Percentiles rank a stretch among this genome's conserved stretches.
Evolutionary conservation across 1,140 invertebrate species (phyloP).

Genomic region (Sycophaga agraensis): DNA sequence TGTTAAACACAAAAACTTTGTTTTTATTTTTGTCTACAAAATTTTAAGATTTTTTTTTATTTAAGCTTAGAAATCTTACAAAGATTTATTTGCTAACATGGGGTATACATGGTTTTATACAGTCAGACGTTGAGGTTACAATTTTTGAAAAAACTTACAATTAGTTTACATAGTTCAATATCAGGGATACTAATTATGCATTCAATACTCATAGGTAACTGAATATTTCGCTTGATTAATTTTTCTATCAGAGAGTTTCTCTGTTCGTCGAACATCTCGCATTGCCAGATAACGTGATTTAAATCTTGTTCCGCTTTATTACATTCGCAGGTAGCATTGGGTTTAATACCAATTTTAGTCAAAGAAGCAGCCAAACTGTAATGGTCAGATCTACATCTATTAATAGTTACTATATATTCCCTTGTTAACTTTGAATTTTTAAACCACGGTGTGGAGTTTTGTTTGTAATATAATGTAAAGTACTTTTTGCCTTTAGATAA

Average conservation of each 20-base stretch:
- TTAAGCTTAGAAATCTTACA: no score
- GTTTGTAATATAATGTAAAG: no score
- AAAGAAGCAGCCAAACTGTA: conserved; percentile 5
- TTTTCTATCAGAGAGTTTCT: neutral
- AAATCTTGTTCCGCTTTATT: neutral
- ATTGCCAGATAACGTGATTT: conserved; percentile 15
- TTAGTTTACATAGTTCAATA: neutral
- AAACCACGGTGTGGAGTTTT: no score
- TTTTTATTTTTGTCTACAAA: no score
- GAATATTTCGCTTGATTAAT: neutral
- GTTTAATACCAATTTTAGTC: neutral
- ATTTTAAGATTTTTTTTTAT: no score
- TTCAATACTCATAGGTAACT: neutral
- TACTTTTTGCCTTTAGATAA: no score
- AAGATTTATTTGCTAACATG: no score
- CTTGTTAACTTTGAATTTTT: no score
- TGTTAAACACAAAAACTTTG: no score
- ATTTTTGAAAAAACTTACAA: neutral
- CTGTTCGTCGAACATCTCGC: neutral
- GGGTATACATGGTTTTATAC: no score
- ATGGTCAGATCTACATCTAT: neutral
- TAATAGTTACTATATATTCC: no score
- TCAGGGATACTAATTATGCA: neutral
- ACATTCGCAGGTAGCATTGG: neutral
- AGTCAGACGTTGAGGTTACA: no score